Base-by-base conservation (phyloP, 2,113 vertebrate genomes). In the Proteles cristata region DNA sequence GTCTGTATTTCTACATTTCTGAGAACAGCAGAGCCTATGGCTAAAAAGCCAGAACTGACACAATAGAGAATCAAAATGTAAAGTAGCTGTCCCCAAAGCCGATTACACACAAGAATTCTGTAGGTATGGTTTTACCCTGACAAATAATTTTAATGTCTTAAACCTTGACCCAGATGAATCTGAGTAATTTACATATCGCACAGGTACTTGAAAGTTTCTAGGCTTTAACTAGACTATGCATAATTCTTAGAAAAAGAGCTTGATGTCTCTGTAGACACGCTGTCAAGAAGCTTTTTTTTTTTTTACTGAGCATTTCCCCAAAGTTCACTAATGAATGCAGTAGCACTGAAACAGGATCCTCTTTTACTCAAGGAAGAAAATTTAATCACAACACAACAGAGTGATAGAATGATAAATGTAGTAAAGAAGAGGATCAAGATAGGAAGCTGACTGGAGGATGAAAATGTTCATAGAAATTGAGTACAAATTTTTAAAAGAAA, bases 181-280 rank as follows among this genome's bases (percentile, higher is more conserved):
- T 74, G 31, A 85, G 48, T 90, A 48, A 86, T 92, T 25, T 85
- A 19, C 88, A 61, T 73, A 74, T 43, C 14, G 53, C 45, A 80
- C 53, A 53, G 28, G 55, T 90, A 65, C 71, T 93, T 68, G 90
- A 50, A 71, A 68, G 14, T 91, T 77, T 82, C 39, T 96, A 68
- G 33, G 15, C 80, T 95, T 92, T 91, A 90, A 81, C 43, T 65
- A 93, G 84, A 74, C 11, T 21, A 50, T 50, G 33, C 58, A 69
- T 74, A 95, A 90, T 81, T 96, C 89, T 86, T 93, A 61, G 79
- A 50, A 68, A 95, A 94, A 90, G 25, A 95, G n/a, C 15, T 33
- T 53, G 23, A 48, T 53, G 17, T 84, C 58, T 88, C 90, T 92
- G 71, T 85, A 97, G 66, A 96, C 61, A 63, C 39, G 35, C 1